Conservation (phyloP, 2,113 vertebrate genomes). For the Picathartes gymnocephalus region DNA sequence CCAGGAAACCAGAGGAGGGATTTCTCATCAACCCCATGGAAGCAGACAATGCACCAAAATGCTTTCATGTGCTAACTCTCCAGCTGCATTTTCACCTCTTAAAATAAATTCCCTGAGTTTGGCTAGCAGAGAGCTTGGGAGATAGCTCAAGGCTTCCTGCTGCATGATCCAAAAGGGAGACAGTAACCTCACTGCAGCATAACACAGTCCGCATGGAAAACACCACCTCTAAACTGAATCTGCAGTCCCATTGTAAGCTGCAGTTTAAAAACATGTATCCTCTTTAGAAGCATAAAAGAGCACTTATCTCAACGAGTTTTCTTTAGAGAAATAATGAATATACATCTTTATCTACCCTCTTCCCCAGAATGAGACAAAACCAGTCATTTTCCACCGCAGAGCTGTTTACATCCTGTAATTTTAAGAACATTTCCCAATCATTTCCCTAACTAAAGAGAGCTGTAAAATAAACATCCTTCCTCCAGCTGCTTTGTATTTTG, state of each 20-base stretch:
- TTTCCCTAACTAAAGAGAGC: background rate
- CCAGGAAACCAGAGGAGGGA: background rate
- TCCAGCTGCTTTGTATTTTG: background rate
- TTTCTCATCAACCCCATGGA: background rate
- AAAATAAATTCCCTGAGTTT: background rate
- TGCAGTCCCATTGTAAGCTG: fast-evolving
- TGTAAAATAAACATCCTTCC: background rate
- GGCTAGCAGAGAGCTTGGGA: background rate
- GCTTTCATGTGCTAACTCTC: fast-evolving
- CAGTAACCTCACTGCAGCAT: background rate
- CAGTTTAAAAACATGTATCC: background rate
- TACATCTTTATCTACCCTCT: background rate
- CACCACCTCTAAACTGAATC: background rate
- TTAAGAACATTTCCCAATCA: background rate
- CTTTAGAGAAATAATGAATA: background rate
- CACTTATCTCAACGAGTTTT: background rate
- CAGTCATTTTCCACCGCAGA: background rate
- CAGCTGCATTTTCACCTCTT: background rate
- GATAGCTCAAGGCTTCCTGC: background rate
- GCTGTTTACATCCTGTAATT: background rate
- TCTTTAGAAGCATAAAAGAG: background rate
- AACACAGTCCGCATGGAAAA: background rate
- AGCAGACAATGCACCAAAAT: background rate
- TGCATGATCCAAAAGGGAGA: background rate
- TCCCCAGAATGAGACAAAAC: background rate